These are phyloP conservation scores for Chalcis sispes DNA, from an alignment of 2,888 invertebrate species.

Conservation along the genomic window DNA sequence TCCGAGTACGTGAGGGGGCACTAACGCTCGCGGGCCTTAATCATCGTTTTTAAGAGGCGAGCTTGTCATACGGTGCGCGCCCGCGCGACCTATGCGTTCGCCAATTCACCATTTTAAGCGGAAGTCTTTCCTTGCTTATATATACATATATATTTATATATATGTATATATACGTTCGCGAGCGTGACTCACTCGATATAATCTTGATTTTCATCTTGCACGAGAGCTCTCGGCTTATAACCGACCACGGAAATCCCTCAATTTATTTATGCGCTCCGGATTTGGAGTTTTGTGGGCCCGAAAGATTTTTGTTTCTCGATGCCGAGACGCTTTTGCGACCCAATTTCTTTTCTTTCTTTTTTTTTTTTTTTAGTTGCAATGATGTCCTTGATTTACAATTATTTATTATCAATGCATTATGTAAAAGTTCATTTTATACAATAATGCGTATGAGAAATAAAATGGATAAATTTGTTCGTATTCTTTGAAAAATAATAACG, in stretches of 20 bases:
- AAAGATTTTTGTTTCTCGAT: too few species aligned
- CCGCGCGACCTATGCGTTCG: constrained; percentile 27
- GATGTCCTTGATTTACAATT: too few species aligned
- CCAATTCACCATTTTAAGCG: constrained; percentile 55
- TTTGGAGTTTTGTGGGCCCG: too few species aligned
- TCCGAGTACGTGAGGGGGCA: constrained; percentile 63
- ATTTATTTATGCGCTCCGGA: neutral
- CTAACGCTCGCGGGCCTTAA: constrained; percentile 54
- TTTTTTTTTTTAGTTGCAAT: too few species aligned
- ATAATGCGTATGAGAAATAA: too few species aligned
- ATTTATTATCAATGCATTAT: too few species aligned
- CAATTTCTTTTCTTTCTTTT: too few species aligned
- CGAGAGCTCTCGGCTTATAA: neutral
- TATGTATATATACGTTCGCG: neutral
- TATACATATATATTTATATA: neutral
- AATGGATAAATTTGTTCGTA: too few species aligned
- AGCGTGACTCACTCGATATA: neutral
- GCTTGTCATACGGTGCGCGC: neutral
- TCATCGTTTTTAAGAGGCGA: constrained; percentile 9
- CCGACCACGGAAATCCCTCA: constrained; percentile 14
- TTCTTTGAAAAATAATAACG: too few species aligned
- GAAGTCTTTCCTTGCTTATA: constrained; percentile 53
- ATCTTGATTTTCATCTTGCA: constrained; percentile 5
- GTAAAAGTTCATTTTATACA: too few species aligned
- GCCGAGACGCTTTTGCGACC: too few species aligned